These are phyloP conservation scores for Chaetophractus vellerosus DNA, from an alignment of 2,797 vertebrate species.

Conservation along the genomic window DNA sequence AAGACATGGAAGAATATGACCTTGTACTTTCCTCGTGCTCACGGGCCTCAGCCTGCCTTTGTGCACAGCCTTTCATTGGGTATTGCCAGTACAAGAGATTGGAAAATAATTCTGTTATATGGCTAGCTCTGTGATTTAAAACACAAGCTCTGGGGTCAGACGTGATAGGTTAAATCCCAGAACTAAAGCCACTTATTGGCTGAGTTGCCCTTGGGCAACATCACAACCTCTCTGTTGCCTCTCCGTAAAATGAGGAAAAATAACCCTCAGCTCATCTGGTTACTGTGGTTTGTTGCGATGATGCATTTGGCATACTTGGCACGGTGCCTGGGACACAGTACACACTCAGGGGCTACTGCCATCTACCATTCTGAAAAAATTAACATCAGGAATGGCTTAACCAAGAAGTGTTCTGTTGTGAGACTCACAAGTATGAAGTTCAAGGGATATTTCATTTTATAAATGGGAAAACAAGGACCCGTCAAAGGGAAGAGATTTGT, in stretches of 20 bases:
- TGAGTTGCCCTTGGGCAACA: not conserved
- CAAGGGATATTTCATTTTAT: not conserved
- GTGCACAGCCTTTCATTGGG: not conserved
- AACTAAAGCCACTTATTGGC: not conserved
- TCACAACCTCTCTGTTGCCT: not conserved
- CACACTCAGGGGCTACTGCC: fast-evolving
- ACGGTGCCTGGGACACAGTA: not conserved
- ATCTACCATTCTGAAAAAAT: not conserved
- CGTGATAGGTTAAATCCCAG: not conserved
- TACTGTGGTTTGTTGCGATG: not conserved
- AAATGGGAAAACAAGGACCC: not conserved
- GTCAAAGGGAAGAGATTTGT: not conserved
- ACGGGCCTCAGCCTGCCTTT: fast-evolving
- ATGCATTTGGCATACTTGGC: fast-evolving
- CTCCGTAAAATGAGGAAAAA: not conserved
- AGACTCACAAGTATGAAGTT: not conserved
- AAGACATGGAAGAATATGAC: not conserved
- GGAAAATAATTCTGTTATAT: too few relatives aligned
- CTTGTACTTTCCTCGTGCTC: fast-evolving
- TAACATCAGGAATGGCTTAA: not conserved
- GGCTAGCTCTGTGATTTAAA: not conserved
- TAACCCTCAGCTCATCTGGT: fast-evolving
- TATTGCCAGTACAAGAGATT: not conserved
- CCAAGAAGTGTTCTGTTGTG: not conserved
- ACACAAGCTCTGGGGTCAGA: not conserved